Base-by-base conservation (phyloP, 2,888 invertebrate genomes). In the Hypselothyrea guttata region DNA sequence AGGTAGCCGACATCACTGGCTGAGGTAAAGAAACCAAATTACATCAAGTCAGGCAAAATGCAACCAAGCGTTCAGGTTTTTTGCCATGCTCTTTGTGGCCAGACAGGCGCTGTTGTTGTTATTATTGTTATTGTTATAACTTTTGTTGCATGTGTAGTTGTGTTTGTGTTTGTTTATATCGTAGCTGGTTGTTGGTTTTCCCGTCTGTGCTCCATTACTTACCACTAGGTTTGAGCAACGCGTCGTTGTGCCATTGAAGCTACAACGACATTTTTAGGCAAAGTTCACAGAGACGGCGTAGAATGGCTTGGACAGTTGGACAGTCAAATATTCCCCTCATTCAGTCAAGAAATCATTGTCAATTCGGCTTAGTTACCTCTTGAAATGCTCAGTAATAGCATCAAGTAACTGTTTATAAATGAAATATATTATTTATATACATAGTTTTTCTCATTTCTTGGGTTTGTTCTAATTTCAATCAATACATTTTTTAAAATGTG, bases 1-100 rank as follows among this genome's bases (percentile, higher is more conserved):
- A 56, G 59, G 51, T 48, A 52, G 47, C 45, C 58, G 49, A 48
- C 67, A 22, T 22, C 22, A 22, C 22, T 22, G 62, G 37, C 22
- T 57, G 47, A 72, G 44, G 61, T 40, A 63, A 63, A 61, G 66
- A 56, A 74, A 70, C 70, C 46, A 81, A 77, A 78, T 78, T 78
- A 81, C 78, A 81, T 75, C 62, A 81, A 77, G 65, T 70, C 82
- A 81, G 77, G 75, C 75, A 71, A 81, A 77, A 82, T 75, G 82
- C 78, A 78, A 58, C 67, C 57, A 65, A 78, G 75, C 78, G 72
- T 78, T 72, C 58, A 75, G 62, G 67, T 75, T 61, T 71, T 67
- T 68, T 53, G 66, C 66, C 41, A 76, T 71, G 71, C 71, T 76
- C 74, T 77, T 79, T 81, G 77, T 74, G 76, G 68, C 77, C 71